Evolutionary conservation across 2,113 vertebrate genomes (phyloP).

Genomic region (Melanocharis versteri): DNA sequence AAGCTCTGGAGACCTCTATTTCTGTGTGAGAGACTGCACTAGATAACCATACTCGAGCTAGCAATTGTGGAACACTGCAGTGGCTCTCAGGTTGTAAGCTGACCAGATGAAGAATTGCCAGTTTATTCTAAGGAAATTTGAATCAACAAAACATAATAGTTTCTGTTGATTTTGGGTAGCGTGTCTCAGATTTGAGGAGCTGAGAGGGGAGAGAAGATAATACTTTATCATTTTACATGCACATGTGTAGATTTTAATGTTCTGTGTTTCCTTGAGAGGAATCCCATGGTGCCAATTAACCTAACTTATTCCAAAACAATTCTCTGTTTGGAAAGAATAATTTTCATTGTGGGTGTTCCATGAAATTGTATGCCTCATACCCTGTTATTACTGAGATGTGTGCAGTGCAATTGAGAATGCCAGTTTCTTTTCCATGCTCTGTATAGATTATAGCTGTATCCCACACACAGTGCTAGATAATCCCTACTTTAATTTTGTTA

Average conservation of each 20-base stretch:
- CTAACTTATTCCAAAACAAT: conserved; percentile 92
- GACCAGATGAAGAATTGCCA: conserved; percentile 73
- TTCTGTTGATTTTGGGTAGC: conserved; percentile 79
- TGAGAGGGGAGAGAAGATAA: conserved; percentile 71
- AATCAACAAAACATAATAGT: conserved; percentile 81
- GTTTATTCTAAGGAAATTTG: conserved; percentile 74
- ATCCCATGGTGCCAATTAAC: conserved; percentile 92
- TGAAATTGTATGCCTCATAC: conserved; percentile 82
- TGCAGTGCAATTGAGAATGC: conserved; percentile 71
- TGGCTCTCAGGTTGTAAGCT: conserved; percentile 47
- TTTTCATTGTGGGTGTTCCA: conserved; percentile 96
- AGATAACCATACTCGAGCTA: conserved; percentile 29
- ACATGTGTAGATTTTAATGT: conserved; percentile 88
- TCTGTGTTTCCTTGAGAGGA: conserved; percentile 88
- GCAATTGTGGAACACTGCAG: conserved; percentile 28
- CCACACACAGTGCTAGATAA: conserved; percentile 80
- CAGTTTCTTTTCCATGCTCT: conserved; percentile 72
- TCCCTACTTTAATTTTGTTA: conserved; percentile 76
- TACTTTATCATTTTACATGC: conserved; percentile 83
- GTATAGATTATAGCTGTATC: conserved; percentile 72
- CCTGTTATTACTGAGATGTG: conserved; percentile 81
- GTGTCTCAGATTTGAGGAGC: conserved; percentile 72
- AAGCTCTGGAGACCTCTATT: conserved; percentile 74
- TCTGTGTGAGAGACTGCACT: conserved; percentile 62
- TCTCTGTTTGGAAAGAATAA: conserved; percentile 84